A percentile compares a stretch with the other conserved stretches of the same genome.
Conservation (phyloP, 2,797 vertebrate genomes). For the Artibeus lituratus region DNA sequence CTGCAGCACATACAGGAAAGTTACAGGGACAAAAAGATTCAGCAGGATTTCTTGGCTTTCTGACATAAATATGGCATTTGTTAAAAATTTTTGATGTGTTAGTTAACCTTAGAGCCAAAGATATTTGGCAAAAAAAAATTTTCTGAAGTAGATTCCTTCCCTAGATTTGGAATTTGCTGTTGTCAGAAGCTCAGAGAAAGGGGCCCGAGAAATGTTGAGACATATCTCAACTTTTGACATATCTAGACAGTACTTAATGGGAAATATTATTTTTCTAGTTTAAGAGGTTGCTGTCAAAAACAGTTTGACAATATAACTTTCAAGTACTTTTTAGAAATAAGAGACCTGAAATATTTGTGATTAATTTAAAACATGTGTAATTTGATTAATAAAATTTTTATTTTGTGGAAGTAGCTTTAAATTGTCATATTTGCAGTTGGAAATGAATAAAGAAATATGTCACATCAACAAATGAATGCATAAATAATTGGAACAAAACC, state of each 20-base stretch:
- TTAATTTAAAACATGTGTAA: constrained; percentile 41
- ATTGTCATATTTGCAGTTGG: constrained; percentile 1
- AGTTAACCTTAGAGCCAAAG: constrained; percentile 30
- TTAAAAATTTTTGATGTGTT: constrained; percentile 34
- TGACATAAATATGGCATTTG: constrained; percentile 12
- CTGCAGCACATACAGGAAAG: neutral
- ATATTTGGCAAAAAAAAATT: constrained; percentile 10
- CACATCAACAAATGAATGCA: neutral
- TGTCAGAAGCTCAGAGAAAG: constrained; percentile 5
- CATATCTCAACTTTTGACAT: neutral
- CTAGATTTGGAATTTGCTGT: constrained; percentile 29
- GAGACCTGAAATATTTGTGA: neutral
- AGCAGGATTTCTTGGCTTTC: neutral
- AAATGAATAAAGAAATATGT: constrained; percentile 13
- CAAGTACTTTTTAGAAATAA: constrained; percentile 30
- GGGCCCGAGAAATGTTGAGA: neutral
- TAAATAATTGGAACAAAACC: too few relatives aligned
- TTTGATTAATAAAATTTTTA: constrained; percentile 26
- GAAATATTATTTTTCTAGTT: constrained; percentile 15
- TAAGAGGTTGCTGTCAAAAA: too few relatives aligned
- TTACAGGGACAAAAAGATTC: constrained; percentile 25
- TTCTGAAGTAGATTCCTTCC: neutral
- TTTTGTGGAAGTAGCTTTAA: constrained; percentile 35
- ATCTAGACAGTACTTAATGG: neutral
- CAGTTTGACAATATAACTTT: constrained; percentile 36